These are phyloP conservation scores for Entomyzon cyanotis DNA, from an alignment of 2,113 vertebrate genomes.

Conservation along the genomic window DNA sequence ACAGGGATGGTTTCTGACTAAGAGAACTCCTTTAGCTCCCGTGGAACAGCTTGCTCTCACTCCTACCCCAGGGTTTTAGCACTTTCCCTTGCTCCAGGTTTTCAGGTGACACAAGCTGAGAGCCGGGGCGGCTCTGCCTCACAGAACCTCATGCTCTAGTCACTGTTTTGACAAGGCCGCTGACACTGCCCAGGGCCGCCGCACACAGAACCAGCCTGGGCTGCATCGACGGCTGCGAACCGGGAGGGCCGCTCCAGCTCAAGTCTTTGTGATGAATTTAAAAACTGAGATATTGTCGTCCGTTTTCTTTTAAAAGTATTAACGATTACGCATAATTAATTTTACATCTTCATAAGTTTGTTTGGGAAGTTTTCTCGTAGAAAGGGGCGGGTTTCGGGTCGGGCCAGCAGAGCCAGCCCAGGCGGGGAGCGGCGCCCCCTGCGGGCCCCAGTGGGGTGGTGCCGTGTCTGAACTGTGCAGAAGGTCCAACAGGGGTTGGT, in stretches of 20 bases:
- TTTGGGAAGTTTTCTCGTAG: too few relatives aligned
- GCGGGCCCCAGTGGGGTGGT: not conserved
- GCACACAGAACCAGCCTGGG: not conserved
- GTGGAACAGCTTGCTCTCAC: not conserved
- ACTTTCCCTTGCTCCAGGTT: too few relatives aligned
- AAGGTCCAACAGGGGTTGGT: rapidly evolving
- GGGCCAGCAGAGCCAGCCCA: not conserved
- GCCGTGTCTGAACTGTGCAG: rapidly evolving
- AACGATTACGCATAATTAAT: not conserved
- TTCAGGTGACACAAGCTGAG: not conserved
- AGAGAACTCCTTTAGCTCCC: not conserved
- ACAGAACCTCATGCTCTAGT: too few relatives aligned
- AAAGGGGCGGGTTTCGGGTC: too few relatives aligned
- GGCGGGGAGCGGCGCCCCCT: not conserved
- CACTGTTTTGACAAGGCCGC: not conserved
- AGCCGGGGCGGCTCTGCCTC: not conserved
- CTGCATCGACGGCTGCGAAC: rapidly evolving
- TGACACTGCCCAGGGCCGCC: not conserved
- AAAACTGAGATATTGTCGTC: not conserved
- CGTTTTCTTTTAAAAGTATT: not conserved
- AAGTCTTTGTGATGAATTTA: not conserved
- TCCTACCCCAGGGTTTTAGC: not conserved
- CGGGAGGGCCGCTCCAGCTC: too few relatives aligned
- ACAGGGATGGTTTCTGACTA: not conserved
- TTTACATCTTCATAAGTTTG: too few relatives aligned